Evolutionary conservation across 2,113 vertebrate genomes (phyloP).

Genomic region (Pygoscelis antarcticus): DNA sequence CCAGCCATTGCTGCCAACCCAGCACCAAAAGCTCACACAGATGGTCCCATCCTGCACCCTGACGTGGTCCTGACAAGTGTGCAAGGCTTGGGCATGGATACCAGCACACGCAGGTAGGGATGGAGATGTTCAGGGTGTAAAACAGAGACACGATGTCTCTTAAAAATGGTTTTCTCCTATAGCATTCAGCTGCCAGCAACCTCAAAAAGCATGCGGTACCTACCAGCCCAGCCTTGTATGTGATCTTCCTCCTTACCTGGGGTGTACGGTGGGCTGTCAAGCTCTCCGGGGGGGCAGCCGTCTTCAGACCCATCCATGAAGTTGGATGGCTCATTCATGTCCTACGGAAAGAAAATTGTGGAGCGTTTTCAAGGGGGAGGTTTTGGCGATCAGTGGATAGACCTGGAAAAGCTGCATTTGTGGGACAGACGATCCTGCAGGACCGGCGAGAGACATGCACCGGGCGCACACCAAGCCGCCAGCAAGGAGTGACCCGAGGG

Average conservation of each 20-base stretch:
- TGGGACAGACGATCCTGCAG: not conserved
- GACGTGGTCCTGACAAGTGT: accelerated
- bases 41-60: not conserved
- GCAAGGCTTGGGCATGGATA: not conserved
- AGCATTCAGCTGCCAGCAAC: accelerated
- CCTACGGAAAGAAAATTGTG: constrained; percentile 62
- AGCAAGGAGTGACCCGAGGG: not conserved
- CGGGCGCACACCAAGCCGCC: accelerated
- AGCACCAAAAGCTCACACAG: accelerated
- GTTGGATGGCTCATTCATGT: constrained; percentile 92
- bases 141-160: accelerated
- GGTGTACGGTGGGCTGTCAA: constrained; percentile 84
- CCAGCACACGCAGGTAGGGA: not conserved
- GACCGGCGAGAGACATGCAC: not conserved
- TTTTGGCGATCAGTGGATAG: not conserved
- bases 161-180: not conserved
- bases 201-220: not conserved
- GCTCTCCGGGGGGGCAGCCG: constrained; percentile 78
- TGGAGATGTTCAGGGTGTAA: not conserved
- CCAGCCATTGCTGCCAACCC: not conserved
- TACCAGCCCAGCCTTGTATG: not conserved
- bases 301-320: constrained; percentile 85
- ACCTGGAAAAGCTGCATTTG: not conserved
- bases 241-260: constrained; percentile 71
- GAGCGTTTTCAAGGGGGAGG: not conserved